Evolutionary conservation across 1,140 invertebrate genomes (phyloP).

Genomic region (Psilanteris sp.): DNA sequence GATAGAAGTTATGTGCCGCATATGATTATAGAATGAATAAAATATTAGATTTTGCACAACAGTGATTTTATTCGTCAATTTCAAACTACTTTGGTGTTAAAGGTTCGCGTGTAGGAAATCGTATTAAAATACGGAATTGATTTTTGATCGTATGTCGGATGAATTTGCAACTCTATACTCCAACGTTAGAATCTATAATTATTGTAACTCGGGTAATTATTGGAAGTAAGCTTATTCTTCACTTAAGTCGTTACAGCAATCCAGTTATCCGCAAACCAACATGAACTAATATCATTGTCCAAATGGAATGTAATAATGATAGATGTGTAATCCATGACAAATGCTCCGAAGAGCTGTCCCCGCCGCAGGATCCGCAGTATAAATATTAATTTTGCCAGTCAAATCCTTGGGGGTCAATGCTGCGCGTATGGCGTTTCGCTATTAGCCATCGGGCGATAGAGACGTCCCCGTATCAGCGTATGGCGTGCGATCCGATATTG

Average conservation of each 20-base stretch:
- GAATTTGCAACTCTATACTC: too few relatives aligned
- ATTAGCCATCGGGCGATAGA: conserved; percentile 63
- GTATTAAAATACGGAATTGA: too few relatives aligned
- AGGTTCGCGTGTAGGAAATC: too few relatives aligned
- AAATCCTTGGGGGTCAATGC: conserved; percentile 54
- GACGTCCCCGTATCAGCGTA: conserved; percentile 41
- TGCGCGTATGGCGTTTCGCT: conserved; percentile 54
- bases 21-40: too few relatives aligned
- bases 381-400: conserved; percentile 64
- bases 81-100: too few relatives aligned
- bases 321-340: conserved; percentile 58
- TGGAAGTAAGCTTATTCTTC: background rate
- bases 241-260: background rate
- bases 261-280: conserved; percentile 41
- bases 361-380: conserved; percentile 28
- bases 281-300: conserved; percentile 47
- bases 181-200: too few relatives aligned
- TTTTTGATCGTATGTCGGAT: too few relatives aligned
- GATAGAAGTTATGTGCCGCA: too few relatives aligned
- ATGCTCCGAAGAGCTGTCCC: conserved; percentile 22
- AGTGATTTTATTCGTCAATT: too few relatives aligned
- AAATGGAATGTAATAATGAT: conserved; percentile 58
- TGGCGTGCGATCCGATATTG: conserved; percentile 23
- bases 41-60: too few relatives aligned
- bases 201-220: too few relatives aligned